Conservation (phyloP, 2,113 vertebrate species). For the Podocnemis expansa region DNA sequence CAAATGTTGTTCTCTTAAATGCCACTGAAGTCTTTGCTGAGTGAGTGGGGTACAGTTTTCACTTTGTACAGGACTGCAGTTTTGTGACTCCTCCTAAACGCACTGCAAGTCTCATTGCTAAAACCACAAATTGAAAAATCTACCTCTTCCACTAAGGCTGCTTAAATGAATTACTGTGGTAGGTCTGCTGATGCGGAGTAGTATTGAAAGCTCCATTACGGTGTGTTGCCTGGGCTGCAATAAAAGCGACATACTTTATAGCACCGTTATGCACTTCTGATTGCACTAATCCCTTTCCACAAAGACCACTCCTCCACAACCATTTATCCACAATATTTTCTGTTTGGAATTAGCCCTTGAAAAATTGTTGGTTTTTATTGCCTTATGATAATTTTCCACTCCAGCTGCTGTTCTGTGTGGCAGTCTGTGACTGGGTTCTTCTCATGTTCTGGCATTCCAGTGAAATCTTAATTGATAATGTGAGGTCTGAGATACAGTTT, state of each 20-base stretch:
- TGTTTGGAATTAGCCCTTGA: neutral
- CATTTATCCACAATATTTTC: fast-evolving
- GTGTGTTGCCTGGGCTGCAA: neutral
- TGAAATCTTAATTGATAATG: fast-evolving
- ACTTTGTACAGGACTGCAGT: conserved; percentile 26
- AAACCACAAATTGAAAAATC: neutral
- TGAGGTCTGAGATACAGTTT: fast-evolving
- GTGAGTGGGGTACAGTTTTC: conserved; percentile 53
- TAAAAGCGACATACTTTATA: fast-evolving
- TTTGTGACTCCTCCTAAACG: neutral
- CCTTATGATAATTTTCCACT: neutral
- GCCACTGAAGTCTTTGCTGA: conserved; percentile 40
- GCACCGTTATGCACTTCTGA: neutral
- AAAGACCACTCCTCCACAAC: fast-evolving
- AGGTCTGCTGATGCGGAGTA: neutral
- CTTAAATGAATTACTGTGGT: neutral
- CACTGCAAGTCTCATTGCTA: neutral
- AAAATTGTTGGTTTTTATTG: neutral
- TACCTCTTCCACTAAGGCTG: neutral
- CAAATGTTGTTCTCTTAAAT: conserved; percentile 29
- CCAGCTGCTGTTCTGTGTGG: neutral
- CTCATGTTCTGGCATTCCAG: fast-evolving
- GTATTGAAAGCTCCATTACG: neutral
- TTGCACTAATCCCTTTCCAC: fast-evolving
- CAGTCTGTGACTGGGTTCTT: fast-evolving